Conservation (phyloP, 2,113 vertebrate species). For the Pterocles gutturalis region DNA sequence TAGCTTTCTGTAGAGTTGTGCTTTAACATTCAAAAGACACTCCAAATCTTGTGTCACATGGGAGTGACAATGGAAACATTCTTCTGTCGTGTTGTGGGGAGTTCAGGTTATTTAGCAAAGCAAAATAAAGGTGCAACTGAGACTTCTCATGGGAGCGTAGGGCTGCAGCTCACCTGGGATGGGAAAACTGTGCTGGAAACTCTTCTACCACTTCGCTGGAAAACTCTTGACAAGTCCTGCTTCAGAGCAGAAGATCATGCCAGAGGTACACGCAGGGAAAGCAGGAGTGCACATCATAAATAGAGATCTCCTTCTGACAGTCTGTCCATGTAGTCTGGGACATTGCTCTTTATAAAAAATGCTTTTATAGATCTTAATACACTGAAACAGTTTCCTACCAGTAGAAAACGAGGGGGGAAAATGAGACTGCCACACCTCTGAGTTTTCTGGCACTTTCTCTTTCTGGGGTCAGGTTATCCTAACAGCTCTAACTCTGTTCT, state of each 20-base stretch:
- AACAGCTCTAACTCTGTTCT: neutral
- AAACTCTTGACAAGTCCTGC: neutral
- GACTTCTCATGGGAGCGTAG: neutral
- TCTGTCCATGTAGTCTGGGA: neutral
- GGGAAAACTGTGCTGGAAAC: neutral
- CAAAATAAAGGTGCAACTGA: neutral
- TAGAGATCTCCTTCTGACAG: neutral
- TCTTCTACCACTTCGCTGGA: neutral
- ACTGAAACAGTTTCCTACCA: neutral
- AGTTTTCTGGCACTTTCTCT: neutral
- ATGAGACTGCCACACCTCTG: neutral
- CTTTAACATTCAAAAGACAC: neutral
- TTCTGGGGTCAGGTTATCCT: neutral
- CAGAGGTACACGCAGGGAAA: neutral
- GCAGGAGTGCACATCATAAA: neutral
- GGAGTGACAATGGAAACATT: neutral
- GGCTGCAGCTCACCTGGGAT: neutral
- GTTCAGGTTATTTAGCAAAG: neutral
- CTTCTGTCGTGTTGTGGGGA: neutral
- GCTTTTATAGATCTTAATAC: neutral
- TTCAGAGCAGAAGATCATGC: too few species aligned
- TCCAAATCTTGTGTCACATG: neutral
- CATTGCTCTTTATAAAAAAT: neutral
- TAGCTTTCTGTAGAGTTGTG: neutral
- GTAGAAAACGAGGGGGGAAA: neutral